These are phyloP conservation scores for Ormyrus labotus DNA, from an alignment of 2,888 invertebrate genomes.

Conservation along the genomic window DNA sequence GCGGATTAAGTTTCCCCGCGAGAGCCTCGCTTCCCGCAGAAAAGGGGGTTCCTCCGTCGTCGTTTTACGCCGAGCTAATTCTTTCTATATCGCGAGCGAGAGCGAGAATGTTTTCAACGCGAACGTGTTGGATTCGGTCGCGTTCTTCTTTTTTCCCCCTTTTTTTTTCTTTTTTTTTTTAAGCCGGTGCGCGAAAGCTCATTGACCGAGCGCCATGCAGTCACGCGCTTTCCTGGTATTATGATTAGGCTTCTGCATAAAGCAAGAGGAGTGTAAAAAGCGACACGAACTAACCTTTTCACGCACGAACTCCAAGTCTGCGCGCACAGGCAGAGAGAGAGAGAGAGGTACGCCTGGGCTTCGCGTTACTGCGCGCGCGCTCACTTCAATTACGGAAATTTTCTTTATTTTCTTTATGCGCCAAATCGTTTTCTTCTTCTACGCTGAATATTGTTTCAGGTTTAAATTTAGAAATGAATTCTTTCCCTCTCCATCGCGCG, in stretches of 20 bases:
- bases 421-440: too few species aligned
- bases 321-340: too few species aligned
- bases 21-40: background rate
- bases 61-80: too few species aligned
- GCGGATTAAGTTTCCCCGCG: background rate
- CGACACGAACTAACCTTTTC: slow-evolving; percentile 48
- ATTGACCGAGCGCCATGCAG: slow-evolving; percentile 57
- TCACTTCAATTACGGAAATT: slow-evolving; percentile 26
- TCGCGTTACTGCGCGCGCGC: slow-evolving; percentile 28
- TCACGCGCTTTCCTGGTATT: slow-evolving; percentile 57
- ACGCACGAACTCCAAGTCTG: slow-evolving; percentile 27
- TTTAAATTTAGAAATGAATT: too few species aligned
- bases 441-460: too few species aligned
- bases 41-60: background rate
- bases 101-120: background rate
- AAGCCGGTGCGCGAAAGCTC: slow-evolving; percentile 42
- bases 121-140: slow-evolving; percentile 7
- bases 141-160: background rate
- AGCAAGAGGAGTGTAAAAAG: slow-evolving; percentile 31
- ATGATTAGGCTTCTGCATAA: slow-evolving; percentile 54
- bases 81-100: too few species aligned
- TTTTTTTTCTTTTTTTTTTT: background rate
- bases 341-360: slow-evolving; percentile 2
- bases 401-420: background rate
- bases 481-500: background rate